Evolutionary conservation across 2,888 invertebrate genomes (phyloP).

Genomic region (Suillia variegata): DNA sequence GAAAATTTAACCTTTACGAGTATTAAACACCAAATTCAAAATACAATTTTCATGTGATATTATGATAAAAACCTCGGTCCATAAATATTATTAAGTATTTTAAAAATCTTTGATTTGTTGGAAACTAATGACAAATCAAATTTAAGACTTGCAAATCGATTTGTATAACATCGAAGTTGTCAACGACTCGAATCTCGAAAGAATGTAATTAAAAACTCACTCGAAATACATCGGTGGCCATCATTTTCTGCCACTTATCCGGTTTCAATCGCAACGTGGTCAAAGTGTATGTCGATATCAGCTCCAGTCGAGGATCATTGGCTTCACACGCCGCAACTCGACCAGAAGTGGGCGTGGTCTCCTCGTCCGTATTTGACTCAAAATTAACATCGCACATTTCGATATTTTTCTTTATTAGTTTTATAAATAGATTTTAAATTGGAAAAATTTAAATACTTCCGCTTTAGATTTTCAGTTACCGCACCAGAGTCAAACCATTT

Average conservation of each 20-base stretch:
- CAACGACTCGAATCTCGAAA: no score
- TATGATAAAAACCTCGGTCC: no score
- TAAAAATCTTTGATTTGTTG: no score
- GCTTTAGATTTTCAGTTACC: not conserved
- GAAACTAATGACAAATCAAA: no score
- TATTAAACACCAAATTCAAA: no score
- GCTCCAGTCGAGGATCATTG: slow-evolving; percentile 76
- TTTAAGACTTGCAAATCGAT: no score
- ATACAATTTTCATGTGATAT: no score
- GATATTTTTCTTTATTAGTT: not conserved
- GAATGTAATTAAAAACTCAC: slow-evolving; percentile 68
- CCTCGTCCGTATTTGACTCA: slow-evolving; percentile 43
- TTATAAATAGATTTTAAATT: no score
- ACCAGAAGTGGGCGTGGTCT: slow-evolving; percentile 25
- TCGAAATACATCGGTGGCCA: slow-evolving; percentile 69
- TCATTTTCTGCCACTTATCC: slow-evolving; percentile 89
- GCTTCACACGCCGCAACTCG: slow-evolving; percentile 28
- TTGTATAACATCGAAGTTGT: no score
- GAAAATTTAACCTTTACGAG: no score
- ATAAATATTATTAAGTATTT: no score
- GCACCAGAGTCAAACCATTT: not conserved
- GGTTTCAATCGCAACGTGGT: slow-evolving; percentile 79
- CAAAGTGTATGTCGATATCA: slow-evolving; percentile 75
- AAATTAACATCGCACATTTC: slow-evolving; percentile 35
- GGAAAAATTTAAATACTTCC: not conserved